Base-by-base conservation (phyloP, 2,888 invertebrate genomes). In the Xestia ashworthii region DNA sequence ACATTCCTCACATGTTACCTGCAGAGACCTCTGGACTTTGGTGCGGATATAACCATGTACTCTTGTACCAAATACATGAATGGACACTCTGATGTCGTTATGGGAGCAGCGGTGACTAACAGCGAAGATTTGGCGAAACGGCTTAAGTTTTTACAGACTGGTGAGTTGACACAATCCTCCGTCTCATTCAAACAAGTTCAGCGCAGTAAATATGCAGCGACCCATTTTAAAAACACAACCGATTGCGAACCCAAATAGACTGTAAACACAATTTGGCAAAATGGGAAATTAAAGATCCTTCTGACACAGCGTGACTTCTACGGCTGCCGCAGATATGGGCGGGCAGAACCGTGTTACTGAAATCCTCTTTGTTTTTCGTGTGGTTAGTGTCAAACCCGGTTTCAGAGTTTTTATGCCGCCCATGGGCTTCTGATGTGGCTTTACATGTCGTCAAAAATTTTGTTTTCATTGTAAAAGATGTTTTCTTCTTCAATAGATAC, bases 41-140 rank as follows among this genome's bases (percentile, higher is more conserved):
- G 99, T 0, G 99, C 99, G 1, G 99, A 99, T 93, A 96, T 99
- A 73, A 98, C 98, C 0, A 96, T 99, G 89, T 99, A 99, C 94
- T 99, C 99, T 0, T 92, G 99, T 73, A 99, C 99, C 0, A 99
- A 99, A 95, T 99, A 99, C 93, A 98, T 99, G 98, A 99, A 99
- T 94, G 99, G 99, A 0, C 99, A 99, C 95, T 98, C 99, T 0
- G 99, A 99, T 96, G 98, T 99, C 32, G 98, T 99, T 5, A 99
- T 99, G 99, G 99, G 99, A 1, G 98, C 98, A 19, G 97, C 98
- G 9, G 97, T 98, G 38, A 97, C 98, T 2, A 99, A 98, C 88
- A 97, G 98, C 87, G 97, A 98, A 58, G 97, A 97, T 67, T 90
- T 99, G 3, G 98, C 97, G 82, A 67, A 74, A 12, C 38, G 58